Base-by-base conservation (phyloP, 2,113 vertebrate species). In the Hymenochirus boettgeri region DNA sequence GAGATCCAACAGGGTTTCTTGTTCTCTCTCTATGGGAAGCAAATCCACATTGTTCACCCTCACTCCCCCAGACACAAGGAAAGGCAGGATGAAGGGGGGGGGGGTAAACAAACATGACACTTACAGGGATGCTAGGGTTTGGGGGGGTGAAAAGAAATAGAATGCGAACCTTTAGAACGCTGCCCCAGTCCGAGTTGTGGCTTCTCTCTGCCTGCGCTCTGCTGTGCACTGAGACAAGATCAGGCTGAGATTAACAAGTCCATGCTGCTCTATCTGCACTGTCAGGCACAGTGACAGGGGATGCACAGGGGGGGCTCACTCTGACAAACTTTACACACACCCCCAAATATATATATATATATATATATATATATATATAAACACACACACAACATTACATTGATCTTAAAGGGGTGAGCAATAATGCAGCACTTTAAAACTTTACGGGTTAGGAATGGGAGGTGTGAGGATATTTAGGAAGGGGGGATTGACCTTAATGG, bases 241-340 rank as follows among this genome's bases (percentile, higher is more conserved):
- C 82, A 80, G 75, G 73, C 79, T 76, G 74, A 80, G 79, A 82
- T 82, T 50, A 81, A 78, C 79, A 81, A 82, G 75, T 82, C 82
- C 79, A 71, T 57, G 75, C 79, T 45, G 27, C 77, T 77, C 78
- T 61, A 60, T 45, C 77, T 66, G 1, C 42, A 3, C 72, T 27
- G 4, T 2, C 13, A 17, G 13, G 2, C 5, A 10, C 37, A 42
- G 15, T 42, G 37, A 42, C 37, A 42, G 29, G 37, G 37, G 15
- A 17, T 4, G 13, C 12, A 13, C 12, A n/a, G 37, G 37, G 37
- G 37, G 12, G 12, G 4, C 37, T 17, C 37, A 2, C 3, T 3
- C 37, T 17, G 37, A 2, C 37, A 42, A 42, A 42, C 37, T 42
- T 42, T 42, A 42, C n/a, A 42, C n/a, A 4, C 37, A 12, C 37